phyloP scores from a whole-genome alignment of 2,888 invertebrate species.

The Pyrocoelia pectoralis region DNA sequence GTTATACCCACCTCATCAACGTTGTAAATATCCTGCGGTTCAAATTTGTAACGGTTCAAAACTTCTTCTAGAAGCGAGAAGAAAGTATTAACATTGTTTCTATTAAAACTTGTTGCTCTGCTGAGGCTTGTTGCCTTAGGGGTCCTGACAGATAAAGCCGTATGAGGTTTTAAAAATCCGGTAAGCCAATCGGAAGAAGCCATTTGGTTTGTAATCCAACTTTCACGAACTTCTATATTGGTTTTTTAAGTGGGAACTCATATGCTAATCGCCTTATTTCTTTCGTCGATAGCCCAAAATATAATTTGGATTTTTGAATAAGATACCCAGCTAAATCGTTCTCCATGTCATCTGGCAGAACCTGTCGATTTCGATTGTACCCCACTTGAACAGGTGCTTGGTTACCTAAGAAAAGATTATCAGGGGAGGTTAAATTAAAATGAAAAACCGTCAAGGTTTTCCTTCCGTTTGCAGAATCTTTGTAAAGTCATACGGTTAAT shows the following conservation, averaged over 20 bases:
- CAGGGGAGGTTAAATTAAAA: too few relatives aligned
- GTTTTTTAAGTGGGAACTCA: slow-evolving; percentile 36
- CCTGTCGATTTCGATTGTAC: background rate
- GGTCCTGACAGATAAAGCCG: slow-evolving; percentile 40
- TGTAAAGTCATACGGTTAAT: too few relatives aligned
- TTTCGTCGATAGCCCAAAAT: slow-evolving; percentile 36
- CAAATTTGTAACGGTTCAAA: background rate
- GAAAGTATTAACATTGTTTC: slow-evolving; percentile 35
- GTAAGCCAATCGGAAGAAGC: slow-evolving; percentile 46
- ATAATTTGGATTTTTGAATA: slow-evolving; percentile 4
- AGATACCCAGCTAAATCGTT: background rate
- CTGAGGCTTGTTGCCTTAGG: slow-evolving; percentile 47
- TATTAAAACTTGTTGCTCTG: slow-evolving; percentile 44
- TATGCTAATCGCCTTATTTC: slow-evolving; percentile 41
- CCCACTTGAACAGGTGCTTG: too few relatives aligned
- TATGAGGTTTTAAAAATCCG: slow-evolving; percentile 42
- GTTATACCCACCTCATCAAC: slow-evolving; percentile 54
- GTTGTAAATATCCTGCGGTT: slow-evolving; percentile 52
- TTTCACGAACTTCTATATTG: slow-evolving; percentile 33
- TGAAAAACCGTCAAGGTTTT: too few relatives aligned
- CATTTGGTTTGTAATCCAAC: slow-evolving; percentile 37
- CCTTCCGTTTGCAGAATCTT: too few relatives aligned
- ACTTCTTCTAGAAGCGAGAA: background rate
- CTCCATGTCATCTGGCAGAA: background rate
- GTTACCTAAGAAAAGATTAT: too few relatives aligned